A percentile compares a stretch with the other conserved stretches of the same genome.
Conservation (phyloP, 35 echinoderm and acorn worm genomes). For the Eucidaris tribuloides region DNA sequence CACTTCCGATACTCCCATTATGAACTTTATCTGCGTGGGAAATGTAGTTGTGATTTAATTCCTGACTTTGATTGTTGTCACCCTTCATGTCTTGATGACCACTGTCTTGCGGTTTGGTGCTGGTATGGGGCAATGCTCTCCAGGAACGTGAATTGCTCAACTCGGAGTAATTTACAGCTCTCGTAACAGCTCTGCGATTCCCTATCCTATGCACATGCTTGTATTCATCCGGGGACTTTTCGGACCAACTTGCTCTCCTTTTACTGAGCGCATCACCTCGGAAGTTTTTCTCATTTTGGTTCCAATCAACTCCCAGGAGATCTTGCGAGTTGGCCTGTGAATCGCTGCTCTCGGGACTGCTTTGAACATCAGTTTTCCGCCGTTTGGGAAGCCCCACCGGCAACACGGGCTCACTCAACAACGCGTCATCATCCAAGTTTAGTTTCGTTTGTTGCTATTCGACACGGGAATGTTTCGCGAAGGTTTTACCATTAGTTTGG, state of each 20-base stretch:
- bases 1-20: not conserved
- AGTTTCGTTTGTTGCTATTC: constrained; percentile 67
- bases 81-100: too few species aligned
- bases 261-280: not conserved
- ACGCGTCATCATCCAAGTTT: constrained; percentile 43
- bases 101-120: constrained; percentile 32
- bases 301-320: constrained; percentile 24
- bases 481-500: constrained; percentile 44
- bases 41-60: too few species aligned
- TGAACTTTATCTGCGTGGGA: too few species aligned
- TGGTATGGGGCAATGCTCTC: constrained; percentile 27
- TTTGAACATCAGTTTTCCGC: not conserved
- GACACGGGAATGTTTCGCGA: constrained; percentile 24
- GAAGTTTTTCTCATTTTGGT: constrained; percentile 42
- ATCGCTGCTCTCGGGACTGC: not conserved
- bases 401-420: not conserved
- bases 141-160: constrained; percentile 24
- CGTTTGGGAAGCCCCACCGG: not conserved
- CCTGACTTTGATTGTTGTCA: too few species aligned
- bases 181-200: constrained; percentile 47
- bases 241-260: constrained; percentile 31
- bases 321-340: not conserved
- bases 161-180: constrained; percentile 61
- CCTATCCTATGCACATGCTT: constrained; percentile 80
- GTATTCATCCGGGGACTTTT: constrained; percentile 43